These are phyloP conservation scores for Idaea biselata DNA, from an alignment of 2,888 invertebrate species.

Conservation along the genomic window DNA sequence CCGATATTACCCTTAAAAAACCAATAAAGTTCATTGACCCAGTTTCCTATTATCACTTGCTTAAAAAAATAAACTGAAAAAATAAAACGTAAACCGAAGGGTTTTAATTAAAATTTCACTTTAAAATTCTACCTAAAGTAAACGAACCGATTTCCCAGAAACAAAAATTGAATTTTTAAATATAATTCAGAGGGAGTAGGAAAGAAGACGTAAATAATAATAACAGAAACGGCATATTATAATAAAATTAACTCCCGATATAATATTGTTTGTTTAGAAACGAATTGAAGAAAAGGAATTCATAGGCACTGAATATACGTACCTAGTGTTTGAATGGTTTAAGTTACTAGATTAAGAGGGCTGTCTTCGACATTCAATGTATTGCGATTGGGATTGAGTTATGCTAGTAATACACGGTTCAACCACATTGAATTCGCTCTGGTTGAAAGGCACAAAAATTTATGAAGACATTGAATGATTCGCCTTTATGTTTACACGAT, in stretches of 20 bases:
- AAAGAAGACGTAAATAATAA: background rate
- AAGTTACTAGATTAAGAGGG: constrained; percentile 14
- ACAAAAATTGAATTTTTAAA: background rate
- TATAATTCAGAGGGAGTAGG: background rate
- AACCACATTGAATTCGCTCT: too few relatives aligned
- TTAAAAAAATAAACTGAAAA: background rate
- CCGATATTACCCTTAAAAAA: too few relatives aligned
- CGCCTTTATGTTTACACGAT: too few relatives aligned
- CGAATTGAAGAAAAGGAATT: constrained; percentile 39
- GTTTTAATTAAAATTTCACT: background rate
- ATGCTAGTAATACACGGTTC: too few relatives aligned
- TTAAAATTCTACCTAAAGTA: background rate
- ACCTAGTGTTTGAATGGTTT: constrained; percentile 3
- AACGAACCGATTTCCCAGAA: background rate
- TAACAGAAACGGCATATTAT: background rate
- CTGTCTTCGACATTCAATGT: background rate
- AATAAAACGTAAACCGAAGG: background rate
- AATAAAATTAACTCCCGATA: constrained; percentile 54
- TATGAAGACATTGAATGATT: too few relatives aligned
- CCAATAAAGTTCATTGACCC: background rate
- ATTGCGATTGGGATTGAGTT: too few relatives aligned
- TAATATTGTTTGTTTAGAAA: constrained; percentile 54
- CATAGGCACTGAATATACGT: constrained; percentile 34
- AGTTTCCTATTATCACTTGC: background rate
- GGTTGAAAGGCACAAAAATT: too few relatives aligned